Percentiles rank a stretch among this genome's conserved stretches.
phyloP scores from a whole-genome alignment of 64 coral and sea anemone genomes.

The Trachythela sp. region DNA sequence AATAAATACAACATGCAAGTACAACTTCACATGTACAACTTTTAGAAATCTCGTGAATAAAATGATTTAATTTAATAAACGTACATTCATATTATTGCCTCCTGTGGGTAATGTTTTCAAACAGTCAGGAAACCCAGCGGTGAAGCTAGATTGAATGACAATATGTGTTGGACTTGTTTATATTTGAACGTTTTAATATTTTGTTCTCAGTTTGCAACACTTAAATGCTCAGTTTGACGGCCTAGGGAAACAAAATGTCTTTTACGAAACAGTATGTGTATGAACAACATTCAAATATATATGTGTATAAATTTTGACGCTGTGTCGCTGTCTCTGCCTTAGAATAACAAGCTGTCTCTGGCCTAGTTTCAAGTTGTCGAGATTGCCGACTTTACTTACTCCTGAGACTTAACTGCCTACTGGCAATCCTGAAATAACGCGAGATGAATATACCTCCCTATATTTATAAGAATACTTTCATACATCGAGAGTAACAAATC shows the following conservation, averaged over 20 bases:
- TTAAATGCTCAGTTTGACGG: background rate
- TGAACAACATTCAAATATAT: no score
- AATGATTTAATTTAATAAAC: no score
- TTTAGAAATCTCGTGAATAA: background rate
- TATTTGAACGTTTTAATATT: slow-evolving; percentile 3
- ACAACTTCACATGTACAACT: background rate
- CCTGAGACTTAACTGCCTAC: no score
- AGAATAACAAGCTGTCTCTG: no score
- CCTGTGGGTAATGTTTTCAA: background rate
- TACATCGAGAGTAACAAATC: no score
- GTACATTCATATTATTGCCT: background rate
- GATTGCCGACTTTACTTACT: no score
- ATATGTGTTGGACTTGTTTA: background rate
- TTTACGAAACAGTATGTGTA: background rate
- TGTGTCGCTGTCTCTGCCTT: no score
- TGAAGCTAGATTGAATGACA: background rate
- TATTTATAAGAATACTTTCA: no score
- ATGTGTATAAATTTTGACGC: no score
- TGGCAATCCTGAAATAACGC: no score
- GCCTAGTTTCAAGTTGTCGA: no score
- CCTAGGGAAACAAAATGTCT: background rate
- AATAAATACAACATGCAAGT: background rate
- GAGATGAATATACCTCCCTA: no score
- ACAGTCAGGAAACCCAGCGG: background rate
- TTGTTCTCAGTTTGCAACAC: background rate